Base-by-base conservation (phyloP, 92 coral and sea anemone species). In the Palythoa heliodiscus region DNA sequence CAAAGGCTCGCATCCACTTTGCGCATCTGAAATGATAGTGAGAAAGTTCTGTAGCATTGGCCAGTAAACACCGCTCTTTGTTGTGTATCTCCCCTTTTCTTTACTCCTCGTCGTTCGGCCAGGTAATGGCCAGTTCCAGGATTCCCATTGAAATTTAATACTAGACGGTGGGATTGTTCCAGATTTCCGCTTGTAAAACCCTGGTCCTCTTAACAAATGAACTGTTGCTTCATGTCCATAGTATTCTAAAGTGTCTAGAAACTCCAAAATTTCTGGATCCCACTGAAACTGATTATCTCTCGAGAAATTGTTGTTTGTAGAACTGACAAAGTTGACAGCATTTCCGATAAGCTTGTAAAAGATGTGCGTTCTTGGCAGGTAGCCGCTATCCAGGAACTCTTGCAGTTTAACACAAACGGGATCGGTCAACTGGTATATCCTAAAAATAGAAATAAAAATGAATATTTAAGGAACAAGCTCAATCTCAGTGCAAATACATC, bases 111-210 rank as follows among this genome's bases (percentile, higher is more conserved):
- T 78, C 57, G 89, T 89, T 52, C 89, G 52, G 68, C 89, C 89
- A 64, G 92, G 87, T 72, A 89, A 82, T 17, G 92, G 92, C 92
- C 92, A 89, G 35, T 89, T 89, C 92, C 92, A 89, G 50, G 86
- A 25, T 22, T 71, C 79, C 83, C 87, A 89, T 55, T 86, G 87
- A 75, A 89, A 86, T 86, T 86, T 86, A 77, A 60, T 60, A 60
- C 67, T 60, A 60, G 67, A 60, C 23, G 67, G 67, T 60, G 67
- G 67, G 67, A 61, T 61, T 61, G 68, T 61, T 61, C 68, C 68
- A 61, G 68, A 61, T n/a, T 61, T 61, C 68, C 68, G 29, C 68
- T 79, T 89, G 86, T 89, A 89, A 66, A 78, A 89, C 70, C 92
- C 92, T 54, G 92, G 89, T 37, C 89, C 92, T 85, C 92, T 85